phyloP scores from a whole-genome alignment of 2,113 vertebrate genomes.

The Tragelaphus strepsiceros region DNA sequence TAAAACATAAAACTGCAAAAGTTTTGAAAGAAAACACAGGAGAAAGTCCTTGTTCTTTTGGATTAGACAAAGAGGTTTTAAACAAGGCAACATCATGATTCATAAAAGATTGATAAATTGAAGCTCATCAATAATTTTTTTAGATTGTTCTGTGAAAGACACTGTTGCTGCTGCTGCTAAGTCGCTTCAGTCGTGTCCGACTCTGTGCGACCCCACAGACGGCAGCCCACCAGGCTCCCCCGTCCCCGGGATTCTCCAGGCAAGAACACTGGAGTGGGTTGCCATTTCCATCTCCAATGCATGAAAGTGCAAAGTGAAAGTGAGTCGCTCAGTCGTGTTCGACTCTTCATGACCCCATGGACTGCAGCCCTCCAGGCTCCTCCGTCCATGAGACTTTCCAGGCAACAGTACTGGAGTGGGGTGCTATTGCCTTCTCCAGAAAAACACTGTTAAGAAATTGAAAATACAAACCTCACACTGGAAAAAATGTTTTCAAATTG shows the following conservation, averaged over 20 bases:
- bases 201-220: neutral
- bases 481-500: neutral
- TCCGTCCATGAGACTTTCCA: neutral
- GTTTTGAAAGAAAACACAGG: neutral
- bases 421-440: neutral
- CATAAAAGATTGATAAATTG: neutral
- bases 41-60: neutral
- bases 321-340: neutral
- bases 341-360: neutral
- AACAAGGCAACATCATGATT: neutral
- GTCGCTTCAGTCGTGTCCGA: neutral
- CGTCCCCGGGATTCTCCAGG: neutral
- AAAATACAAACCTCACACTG: neutral
- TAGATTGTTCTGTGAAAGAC: neutral
- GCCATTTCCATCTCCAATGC: neutral
- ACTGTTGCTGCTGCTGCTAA: neutral
- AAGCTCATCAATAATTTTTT: neutral
- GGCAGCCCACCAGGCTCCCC: neutral
- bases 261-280: neutral
- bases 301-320: neutral
- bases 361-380: neutral
- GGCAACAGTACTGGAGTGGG: neutral
- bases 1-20: neutral
- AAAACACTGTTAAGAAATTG: neutral
- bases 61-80: neutral